Base-by-base conservation (phyloP, 2,797 vertebrate genomes). In the Borostomias antarcticus region DNA sequence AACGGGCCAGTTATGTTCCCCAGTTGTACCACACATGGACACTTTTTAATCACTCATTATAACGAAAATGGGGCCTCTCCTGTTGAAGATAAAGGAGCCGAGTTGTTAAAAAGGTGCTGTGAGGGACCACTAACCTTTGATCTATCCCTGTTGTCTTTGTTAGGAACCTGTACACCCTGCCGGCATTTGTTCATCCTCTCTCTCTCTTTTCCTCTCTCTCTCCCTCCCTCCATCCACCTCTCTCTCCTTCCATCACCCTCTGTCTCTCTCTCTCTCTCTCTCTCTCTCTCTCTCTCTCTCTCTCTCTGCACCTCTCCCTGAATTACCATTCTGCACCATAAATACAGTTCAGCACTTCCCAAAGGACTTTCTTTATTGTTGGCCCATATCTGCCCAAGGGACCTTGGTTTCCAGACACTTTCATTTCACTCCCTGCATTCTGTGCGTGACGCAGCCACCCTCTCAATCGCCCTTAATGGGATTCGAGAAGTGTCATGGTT, bases 41-140 rank as follows among this genome's bases (percentile, higher is more conserved):
- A 68, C 76, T 73, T 85, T n/a, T 86, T 82, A 85, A 83, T 84
- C 68, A 68, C 69, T 83, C 62, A 63, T 83, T 80, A 71, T 58
- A 78, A 61, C n/a, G n/a, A 32, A 3, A 52, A 76, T 81, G 71
- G 19, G 70, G 76, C 69, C 25, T 43, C 0, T 35, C 60, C 83
- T 72, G 69, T 77, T 73, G 47, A 62, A 63, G 64, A 72, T 65
- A 51, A 6, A 19, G 62, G 61, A 58, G 50, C 62, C 4, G 72
- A 68, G 68, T 73, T 68, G 69, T 82, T 81, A 76, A 82, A 64
- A 23, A n/a, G 26, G 33, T 15, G 28, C 61, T 56, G 63, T 47
- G 43, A 76, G 76, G 66, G 64, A 37, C 52, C 21, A n/a, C 19
- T 74, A 59, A 76, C 52, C 62, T 80, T 79, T 77, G 61, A 80